A percentile compares a stretch with the other conserved stretches of the same genome.
These are phyloP conservation scores for Athrips mouffetella DNA, from an alignment of 2,888 invertebrate species.

Conservation along the genomic window DNA sequence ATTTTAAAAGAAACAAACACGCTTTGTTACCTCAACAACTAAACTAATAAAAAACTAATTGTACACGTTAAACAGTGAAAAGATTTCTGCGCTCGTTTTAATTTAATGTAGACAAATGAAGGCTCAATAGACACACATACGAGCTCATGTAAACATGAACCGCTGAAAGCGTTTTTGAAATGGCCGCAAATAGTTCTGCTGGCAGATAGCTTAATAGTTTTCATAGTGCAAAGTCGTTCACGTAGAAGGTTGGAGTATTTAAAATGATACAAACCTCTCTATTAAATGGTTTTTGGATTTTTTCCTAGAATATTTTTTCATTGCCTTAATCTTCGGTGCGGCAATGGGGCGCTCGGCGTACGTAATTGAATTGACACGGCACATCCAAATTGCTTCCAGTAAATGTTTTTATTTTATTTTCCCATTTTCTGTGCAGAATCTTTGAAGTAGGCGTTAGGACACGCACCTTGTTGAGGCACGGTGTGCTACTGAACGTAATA, in stretches of 20 bases:
- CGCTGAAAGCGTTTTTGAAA: background rate
- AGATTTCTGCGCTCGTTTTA: background rate
- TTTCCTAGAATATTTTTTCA: conserved; percentile 58
- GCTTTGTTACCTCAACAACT: background rate
- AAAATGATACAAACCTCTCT: conserved; percentile 48
- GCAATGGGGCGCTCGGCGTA: conserved; percentile 39
- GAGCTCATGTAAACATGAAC: background rate
- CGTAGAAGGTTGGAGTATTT: background rate
- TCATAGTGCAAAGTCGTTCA: background rate
- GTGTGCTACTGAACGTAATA: conserved; percentile 36
- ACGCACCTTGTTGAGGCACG: conserved; percentile 26
- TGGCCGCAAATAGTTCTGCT: background rate
- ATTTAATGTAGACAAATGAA: conserved; percentile 6
- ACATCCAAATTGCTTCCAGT: conserved; percentile 47
- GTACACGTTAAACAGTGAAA: background rate
- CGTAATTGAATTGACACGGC: conserved; percentile 52
- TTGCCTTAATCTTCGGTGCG: conserved; percentile 51
- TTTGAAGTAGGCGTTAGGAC: conserved; percentile 22
- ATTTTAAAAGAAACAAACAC: too few species aligned
- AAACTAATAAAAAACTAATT: background rate
- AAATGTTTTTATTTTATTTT: conserved; percentile 43
- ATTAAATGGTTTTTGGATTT: conserved; percentile 45
- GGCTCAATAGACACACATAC: background rate
- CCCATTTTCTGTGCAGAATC: conserved; percentile 31
- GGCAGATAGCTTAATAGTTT: background rate